Conservation (phyloP, 2,797 vertebrate genomes). For the Platyrinchus mystaceus region DNA sequence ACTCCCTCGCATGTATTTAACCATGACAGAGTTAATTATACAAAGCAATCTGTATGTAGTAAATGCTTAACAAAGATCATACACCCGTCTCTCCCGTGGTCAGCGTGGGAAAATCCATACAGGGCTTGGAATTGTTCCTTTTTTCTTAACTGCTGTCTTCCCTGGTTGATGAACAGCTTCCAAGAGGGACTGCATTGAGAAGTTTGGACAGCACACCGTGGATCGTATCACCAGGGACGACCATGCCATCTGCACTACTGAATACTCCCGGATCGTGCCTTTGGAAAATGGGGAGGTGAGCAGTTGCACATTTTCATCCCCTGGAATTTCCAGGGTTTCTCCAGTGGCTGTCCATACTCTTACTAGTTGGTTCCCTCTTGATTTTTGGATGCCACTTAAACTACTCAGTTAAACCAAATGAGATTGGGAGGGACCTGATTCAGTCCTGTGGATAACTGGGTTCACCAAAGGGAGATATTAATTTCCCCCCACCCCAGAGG, state of each 20-base stretch:
- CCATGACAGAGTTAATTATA: background rate
- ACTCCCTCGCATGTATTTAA: accelerated
- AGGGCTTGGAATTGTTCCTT: background rate
- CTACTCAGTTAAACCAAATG: background rate
- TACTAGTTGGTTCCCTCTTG: background rate
- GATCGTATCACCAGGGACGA: slow-evolving; percentile 86
- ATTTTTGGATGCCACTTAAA: background rate
- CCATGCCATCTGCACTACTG: slow-evolving; percentile 87
- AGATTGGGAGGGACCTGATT: background rate
- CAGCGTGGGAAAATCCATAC: background rate
- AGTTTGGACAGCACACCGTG: slow-evolving; percentile 85
- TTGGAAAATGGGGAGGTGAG: slow-evolving; percentile 95
- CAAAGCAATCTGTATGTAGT: background rate
- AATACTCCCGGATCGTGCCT: slow-evolving; percentile 93
- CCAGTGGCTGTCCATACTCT: background rate
- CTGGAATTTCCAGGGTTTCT: background rate
- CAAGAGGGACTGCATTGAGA: slow-evolving; percentile 93
- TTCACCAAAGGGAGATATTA: background rate
- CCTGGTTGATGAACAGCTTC: slow-evolving; percentile 78
- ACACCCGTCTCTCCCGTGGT: background rate
- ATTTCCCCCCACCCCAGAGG: background rate
- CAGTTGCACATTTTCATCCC: accelerated
- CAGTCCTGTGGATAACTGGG: background rate
- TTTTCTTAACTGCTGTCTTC: background rate
- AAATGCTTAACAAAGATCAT: background rate